Evolutionary conservation across 2,888 invertebrate genomes (phyloP), one percentile per base, ranked within the genome.

Genomic region (Campoplex capitator): DNA sequence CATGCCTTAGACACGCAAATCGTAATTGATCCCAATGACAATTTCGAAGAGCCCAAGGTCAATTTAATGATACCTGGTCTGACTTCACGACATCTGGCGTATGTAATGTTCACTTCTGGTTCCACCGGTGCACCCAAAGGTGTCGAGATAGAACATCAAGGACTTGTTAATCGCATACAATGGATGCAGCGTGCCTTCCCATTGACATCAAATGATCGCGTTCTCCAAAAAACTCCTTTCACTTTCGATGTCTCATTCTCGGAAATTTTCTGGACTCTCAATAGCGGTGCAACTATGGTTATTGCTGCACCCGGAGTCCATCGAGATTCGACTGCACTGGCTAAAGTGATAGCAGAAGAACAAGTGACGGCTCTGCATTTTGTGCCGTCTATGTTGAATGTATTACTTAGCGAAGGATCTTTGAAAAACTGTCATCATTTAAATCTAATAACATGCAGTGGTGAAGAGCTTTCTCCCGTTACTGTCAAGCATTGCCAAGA

Each of bases 61-160:
- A 76, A 76, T 42, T 9, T 58, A 1, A 3, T 8, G 1, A 18
- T 62, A 32, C 4, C 6, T 11, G 16, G 28, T 62, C 9, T 76
- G 6, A 62, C 42, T 8, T 62, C 75, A 2, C 45, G 45, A 28
- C 9, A 76, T 76, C 42, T 48, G 18, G 58, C 75, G 8, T 76
- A 76, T 28, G 62, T 76, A 8, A 62, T 76, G 42, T 76, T 62
- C 42, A 76, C 75, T 28, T 76, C 75, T 45, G 75, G 75, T 45
- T 76, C 75, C 8, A 76, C 75, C 0, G 75, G 75, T 7, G 2
- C 7, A 18, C 75, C 75, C 6, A 76, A 76, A 28, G 75, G 75
- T 8, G 75, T 76, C 13, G 28, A 45, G 16, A 76, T 28, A 18
- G 75, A 76, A 62, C 75, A 76, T 45, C 23, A 38, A 76, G 62